phyloP scores from a whole-genome alignment of 2,113 vertebrate species.

The Alexandromys fortis region DNA sequence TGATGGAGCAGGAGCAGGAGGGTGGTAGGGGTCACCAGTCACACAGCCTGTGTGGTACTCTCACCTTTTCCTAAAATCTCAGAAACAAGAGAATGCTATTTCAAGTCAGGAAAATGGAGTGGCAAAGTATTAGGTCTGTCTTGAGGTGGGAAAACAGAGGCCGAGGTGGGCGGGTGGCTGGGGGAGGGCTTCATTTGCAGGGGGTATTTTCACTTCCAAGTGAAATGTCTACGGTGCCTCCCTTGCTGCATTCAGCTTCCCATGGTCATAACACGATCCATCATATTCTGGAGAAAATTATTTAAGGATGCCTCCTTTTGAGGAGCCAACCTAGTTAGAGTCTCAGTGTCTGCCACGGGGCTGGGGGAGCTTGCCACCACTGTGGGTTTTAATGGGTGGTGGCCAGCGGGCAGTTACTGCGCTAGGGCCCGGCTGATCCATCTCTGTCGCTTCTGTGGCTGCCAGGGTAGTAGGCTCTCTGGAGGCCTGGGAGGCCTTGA shows the following conservation, averaged over 20 bases:
- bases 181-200: not conserved
- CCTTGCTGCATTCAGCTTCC: not conserved
- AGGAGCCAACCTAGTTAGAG: not conserved
- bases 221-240: not conserved
- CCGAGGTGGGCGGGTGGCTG: not conserved
- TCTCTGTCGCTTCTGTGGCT: not conserved
- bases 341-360: not conserved
- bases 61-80: not conserved
- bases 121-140: not conserved
- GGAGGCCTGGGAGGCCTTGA: not conserved
- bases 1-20: rapidly evolving
- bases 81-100: not conserved
- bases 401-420: not conserved
- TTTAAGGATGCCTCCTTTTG: not conserved
- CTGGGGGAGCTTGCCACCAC: not conserved
- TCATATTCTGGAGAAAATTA: not conserved
- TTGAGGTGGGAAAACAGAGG: not conserved
- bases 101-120: not conserved
- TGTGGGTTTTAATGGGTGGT: not conserved
- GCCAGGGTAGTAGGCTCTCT: not conserved
- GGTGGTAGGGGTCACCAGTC: not conserved
- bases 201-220: not conserved
- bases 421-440: rapidly evolving
- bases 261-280: not conserved
- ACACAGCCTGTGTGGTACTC: rapidly evolving